Base-by-base conservation (phyloP, 1,140 invertebrate species). In the Saccostrea cuccullata region DNA sequence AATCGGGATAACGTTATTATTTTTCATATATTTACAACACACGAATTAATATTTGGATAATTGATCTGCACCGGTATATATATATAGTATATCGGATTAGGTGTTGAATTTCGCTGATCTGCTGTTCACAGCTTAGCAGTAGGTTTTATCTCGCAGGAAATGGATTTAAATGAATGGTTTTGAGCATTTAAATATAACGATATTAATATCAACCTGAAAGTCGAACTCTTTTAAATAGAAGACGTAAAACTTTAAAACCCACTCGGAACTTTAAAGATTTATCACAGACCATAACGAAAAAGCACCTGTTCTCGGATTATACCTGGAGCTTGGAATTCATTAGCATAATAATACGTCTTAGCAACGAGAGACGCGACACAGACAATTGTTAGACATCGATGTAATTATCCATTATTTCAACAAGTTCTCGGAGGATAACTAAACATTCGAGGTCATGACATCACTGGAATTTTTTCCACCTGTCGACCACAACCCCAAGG, bases 401-500 rank as follows among this genome's bases (percentile, higher is more conserved):
- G 70, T 30, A 47, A 30, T 30, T 86, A 70, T 73, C 47, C 70
- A 56, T 40, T 82, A 58, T 86, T 30, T 89, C 64, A 84, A 64
- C 30, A n/a, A 82, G 56, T 84, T 84, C 58, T 89, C 26, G 83
- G 82, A 70, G 64, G 60, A 47, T 87, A 58, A 86, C 30, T 82
- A 86, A 83, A 64, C 70, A 64, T 20, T 17, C 20, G 55, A 82
- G 55, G 86, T 86, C 73, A 92, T 92, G 92, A 92, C 91, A n/a
- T 91, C 91, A 4, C 30, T 92, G 56, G 64, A 88, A 58, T 84
- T 92, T 6, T 90, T 90, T 70, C 88, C 87, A 30, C 67, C 83
- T 55, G 23, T 36, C 0, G 91, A 91, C 26, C 87, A 87, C 73
- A 64, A 55, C 23, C 87, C 85, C 47, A 64, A 58, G 67, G 88